A percentile compares a stretch with the other conserved stretches of the same genome.
Conservation (phyloP, 2,797 vertebrate genomes). For the Molossus alvarezi region DNA sequence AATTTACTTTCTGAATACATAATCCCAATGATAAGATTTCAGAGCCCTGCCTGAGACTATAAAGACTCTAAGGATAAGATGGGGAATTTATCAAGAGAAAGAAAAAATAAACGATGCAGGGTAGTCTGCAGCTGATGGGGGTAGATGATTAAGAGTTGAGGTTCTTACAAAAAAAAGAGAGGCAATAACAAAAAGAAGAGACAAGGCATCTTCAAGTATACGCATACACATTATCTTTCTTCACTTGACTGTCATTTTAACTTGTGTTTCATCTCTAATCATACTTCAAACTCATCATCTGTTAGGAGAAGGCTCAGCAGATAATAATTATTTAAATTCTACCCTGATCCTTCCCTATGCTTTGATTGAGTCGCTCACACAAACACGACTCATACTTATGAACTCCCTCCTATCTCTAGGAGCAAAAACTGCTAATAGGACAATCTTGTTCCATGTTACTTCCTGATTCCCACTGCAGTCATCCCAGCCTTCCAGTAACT, state of each 20-base stretch:
- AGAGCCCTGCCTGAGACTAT: conserved; percentile 45
- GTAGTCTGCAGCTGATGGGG: background rate
- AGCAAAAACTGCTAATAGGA: background rate
- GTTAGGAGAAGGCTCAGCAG: background rate
- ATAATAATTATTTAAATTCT: background rate
- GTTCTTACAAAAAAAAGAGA: conserved; percentile 13
- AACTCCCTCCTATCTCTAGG: background rate
- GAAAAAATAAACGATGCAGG: background rate
- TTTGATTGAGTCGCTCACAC: background rate
- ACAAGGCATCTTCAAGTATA: background rate
- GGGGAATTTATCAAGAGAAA: background rate
- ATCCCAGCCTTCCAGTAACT: background rate
- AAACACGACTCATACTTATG: background rate
- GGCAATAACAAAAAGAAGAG: background rate
- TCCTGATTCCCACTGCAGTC: background rate
- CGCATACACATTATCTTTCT: background rate
- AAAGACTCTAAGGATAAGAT: background rate
- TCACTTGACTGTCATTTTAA: background rate
- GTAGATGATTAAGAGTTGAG: background rate
- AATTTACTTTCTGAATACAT: conserved; percentile 52
- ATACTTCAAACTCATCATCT: background rate
- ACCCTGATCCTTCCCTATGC: background rate
- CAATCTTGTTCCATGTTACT: background rate
- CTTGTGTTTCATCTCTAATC: background rate
- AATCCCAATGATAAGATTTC: conserved; percentile 49